These are phyloP conservation scores for Luscinia luscinia DNA, from an alignment of 2,797 vertebrate genomes.

Conservation along the genomic window DNA sequence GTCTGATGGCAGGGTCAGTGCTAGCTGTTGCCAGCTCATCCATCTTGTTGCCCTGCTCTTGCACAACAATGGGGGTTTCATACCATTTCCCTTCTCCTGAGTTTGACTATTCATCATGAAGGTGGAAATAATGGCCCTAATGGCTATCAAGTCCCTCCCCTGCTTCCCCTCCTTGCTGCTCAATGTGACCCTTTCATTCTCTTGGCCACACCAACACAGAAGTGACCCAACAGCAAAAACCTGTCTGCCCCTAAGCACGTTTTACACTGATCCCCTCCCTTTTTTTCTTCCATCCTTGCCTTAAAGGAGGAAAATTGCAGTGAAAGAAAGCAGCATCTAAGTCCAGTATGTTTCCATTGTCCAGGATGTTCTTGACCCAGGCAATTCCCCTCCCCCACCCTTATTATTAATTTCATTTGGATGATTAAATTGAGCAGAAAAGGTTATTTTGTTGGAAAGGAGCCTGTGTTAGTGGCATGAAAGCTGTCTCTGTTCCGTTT, in stretches of 20 bases:
- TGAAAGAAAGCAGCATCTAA: background rate
- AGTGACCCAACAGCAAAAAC: background rate
- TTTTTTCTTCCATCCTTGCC: conserved; percentile 14
- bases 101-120: background rate
- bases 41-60: conserved; percentile 16
- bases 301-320: background rate
- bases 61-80: background rate
- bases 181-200: conserved; percentile 16
- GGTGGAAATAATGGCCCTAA: conserved; percentile 38
- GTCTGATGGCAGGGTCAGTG: background rate
- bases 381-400: background rate
- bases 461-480: conserved; percentile 49
- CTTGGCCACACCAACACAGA: background rate
- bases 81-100: background rate
- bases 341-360: conserved; percentile 10
- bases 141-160: background rate
- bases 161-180: background rate
- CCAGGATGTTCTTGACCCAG: conserved; percentile 35
- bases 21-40: background rate
- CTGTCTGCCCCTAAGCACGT: background rate
- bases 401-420: conserved; percentile 43
- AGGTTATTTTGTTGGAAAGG: conserved; percentile 63
- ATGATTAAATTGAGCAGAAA: conserved; percentile 57
- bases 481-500: conserved; percentile 60
- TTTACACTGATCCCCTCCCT: background rate